Percentiles rank a stretch among this genome's conserved stretches.
phyloP scores from a whole-genome alignment of 2,113 vertebrate genomes.

The Synodontis membranacea region DNA sequence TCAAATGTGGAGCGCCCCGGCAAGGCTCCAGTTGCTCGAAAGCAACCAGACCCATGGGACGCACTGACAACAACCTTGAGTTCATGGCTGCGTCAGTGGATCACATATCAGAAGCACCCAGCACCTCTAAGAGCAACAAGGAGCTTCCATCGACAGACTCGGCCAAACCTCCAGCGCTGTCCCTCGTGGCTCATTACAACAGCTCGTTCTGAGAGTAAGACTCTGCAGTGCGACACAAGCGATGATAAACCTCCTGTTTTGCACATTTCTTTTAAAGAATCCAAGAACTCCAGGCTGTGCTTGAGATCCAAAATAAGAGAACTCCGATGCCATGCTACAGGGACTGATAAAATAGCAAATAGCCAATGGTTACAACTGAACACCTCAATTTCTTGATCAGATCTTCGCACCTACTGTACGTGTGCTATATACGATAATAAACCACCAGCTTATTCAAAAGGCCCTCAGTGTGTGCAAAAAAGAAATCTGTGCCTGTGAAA shows the following conservation, averaged over 20 bases:
- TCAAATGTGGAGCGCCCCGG: slow-evolving; percentile 63
- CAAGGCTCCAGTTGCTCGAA: slow-evolving; percentile 67
- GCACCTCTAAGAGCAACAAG: not conserved
- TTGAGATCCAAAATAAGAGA: not conserved
- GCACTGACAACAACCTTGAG: slow-evolving; percentile 54
- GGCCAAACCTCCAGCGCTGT: slow-evolving; percentile 54
- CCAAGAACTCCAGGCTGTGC: not conserved
- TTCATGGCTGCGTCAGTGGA: slow-evolving; percentile 66
- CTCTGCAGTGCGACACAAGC: not conserved
- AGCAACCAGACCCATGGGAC: slow-evolving; percentile 54
- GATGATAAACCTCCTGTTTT: not conserved
- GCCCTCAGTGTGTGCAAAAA: not conserved
- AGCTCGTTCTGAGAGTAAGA: slow-evolving; percentile 18
- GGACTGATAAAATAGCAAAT: not conserved
- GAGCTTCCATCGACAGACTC: slow-evolving; percentile 37
- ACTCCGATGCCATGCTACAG: too few relatives aligned
- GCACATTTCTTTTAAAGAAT: not conserved
- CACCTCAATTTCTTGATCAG: not conserved
- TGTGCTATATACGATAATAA: not conserved
- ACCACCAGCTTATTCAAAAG: not conserved
- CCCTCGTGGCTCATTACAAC: slow-evolving; percentile 61
- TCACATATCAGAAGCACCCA: slow-evolving; percentile 46
- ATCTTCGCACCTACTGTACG: not conserved
- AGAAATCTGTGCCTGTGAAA: not conserved
- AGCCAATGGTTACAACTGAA: not conserved